Evolutionary conservation across 2,888 invertebrate genomes (phyloP), one percentile per base, ranked within the genome.

Genomic region (Mesorhabditis sp.): DNA sequence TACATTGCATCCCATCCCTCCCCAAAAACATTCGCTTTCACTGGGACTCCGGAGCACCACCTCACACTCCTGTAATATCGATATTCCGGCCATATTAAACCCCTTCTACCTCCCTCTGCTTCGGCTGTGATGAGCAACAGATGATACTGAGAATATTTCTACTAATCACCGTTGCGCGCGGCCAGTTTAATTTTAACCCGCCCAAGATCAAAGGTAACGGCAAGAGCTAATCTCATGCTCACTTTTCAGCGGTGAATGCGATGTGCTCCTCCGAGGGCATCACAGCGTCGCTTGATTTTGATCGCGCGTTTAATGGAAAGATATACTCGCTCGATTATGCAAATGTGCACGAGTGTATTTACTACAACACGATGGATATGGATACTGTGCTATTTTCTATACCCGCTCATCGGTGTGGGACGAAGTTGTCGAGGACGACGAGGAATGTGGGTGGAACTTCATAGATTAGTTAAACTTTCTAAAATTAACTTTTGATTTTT

Each of bases 191-290:
- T n/a, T 50, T 13, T 50, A n/a, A 50, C n/a, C 58, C 58, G n/a
- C 58, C 58, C 10, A 50, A 50, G n/a, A n/a, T 50, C n/a, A 50
- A 50, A 50, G 58, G 58, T 50, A 13, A 13, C 58, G 58, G n/a
- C 7, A 50, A 50, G n/a, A 50, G n/a, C 10, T n/a, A 13, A 50
- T 50, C 58, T n/a, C 7, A 50, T 13, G 58, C 58, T 13, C 7
- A 50, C 0, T 0, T 67, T 69, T 28, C 74, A 78, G 78, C 75
- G 2, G 85, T 85, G 43, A 76, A 75, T 5, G 85, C 84, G 4
- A 85, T 85, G 85, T 85, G 85, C 72, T 77, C 80, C 43, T 75
- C 74, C 45, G 80, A 83, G 7, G 85, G 85, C 1, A 85, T 85
- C 66, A 84, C 83, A 2, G 85, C 83, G 4, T 82, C 81, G 4